These are phyloP conservation scores for Drosophila prolongata DNA, from an alignment of 2,888 invertebrate genomes.

Conservation along the genomic window DNA sequence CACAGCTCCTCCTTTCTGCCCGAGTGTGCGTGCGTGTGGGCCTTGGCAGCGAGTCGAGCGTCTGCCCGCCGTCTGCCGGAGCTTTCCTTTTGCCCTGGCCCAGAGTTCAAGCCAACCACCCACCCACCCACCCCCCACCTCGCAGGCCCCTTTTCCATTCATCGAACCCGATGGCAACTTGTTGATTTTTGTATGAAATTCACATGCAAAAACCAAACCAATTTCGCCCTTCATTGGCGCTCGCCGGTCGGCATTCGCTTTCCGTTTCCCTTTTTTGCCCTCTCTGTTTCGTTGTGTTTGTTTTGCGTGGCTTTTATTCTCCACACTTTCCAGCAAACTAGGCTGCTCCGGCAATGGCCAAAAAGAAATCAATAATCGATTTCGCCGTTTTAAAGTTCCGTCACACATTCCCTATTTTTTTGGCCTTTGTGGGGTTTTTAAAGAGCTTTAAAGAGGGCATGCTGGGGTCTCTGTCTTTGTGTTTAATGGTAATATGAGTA, in stretches of 20 bases:
- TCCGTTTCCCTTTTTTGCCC: constrained; percentile 24
- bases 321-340: constrained; percentile 54
- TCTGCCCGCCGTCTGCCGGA: constrained; percentile 72
- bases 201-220: constrained; percentile 80
- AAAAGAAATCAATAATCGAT: constrained; percentile 75
- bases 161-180: constrained; percentile 81
- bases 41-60: constrained; percentile 52
- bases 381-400: constrained; percentile 44
- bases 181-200: constrained; percentile 78
- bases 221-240: constrained; percentile 78
- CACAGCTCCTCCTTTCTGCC: constrained; percentile 35
- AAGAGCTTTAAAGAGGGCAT: background rate
- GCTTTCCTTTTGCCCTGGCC: constrained; percentile 40
- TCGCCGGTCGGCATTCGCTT: constrained; percentile 41
- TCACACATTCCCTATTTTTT: background rate
- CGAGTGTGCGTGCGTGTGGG: constrained; percentile 65
- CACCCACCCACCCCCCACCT: background rate
- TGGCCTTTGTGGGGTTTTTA: background rate
- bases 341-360: constrained; percentile 53
- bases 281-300: constrained; percentile 50
- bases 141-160: constrained; percentile 49
- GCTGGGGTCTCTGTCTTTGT: background rate
- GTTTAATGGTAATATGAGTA: no score
- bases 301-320: constrained; percentile 53
- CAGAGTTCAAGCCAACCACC: constrained; percentile 68